phyloP scores from a whole-genome alignment of 2,797 vertebrate species.

The Peromyscus eremicus region DNA sequence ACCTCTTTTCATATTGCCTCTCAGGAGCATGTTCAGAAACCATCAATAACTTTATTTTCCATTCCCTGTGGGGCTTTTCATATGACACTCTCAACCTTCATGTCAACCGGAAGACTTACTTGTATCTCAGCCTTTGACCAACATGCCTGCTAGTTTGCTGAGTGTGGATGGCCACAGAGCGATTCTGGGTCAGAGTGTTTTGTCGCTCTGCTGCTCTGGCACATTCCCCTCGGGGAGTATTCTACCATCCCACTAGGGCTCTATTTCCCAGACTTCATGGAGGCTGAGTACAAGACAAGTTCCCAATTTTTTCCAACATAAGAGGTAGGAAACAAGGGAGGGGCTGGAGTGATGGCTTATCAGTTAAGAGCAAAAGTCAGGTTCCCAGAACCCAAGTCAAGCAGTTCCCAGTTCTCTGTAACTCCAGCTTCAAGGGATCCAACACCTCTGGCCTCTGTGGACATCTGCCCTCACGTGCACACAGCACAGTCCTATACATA shows the following conservation, averaged over 20 bases:
- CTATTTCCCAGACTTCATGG: neutral
- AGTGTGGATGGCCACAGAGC: fast-evolving
- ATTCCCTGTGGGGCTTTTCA: neutral
- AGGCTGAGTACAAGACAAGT: fast-evolving
- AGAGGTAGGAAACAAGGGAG: neutral
- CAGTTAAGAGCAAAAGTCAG: neutral
- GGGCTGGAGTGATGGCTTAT: too few relatives aligned
- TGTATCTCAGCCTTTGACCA: neutral
- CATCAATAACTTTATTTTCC: neutral
- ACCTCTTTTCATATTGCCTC: too few relatives aligned
- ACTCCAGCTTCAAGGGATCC: neutral
- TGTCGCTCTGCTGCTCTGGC: neutral
- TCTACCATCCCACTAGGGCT: fast-evolving
- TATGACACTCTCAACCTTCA: neutral
- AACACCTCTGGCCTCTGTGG: neutral
- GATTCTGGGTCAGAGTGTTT: neutral
- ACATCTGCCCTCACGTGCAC: neutral
- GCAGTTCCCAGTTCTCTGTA: neutral
- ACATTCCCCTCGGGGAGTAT: fast-evolving
- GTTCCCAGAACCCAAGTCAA: fast-evolving
- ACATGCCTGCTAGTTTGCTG: neutral
- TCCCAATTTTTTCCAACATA: neutral
- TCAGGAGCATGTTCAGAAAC: neutral
- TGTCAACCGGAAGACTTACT: neutral
- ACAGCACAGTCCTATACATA: neutral